These are phyloP conservation scores for Mugil cephalus DNA, from an alignment of 2,113 vertebrate species.

Conservation along the genomic window DNA sequence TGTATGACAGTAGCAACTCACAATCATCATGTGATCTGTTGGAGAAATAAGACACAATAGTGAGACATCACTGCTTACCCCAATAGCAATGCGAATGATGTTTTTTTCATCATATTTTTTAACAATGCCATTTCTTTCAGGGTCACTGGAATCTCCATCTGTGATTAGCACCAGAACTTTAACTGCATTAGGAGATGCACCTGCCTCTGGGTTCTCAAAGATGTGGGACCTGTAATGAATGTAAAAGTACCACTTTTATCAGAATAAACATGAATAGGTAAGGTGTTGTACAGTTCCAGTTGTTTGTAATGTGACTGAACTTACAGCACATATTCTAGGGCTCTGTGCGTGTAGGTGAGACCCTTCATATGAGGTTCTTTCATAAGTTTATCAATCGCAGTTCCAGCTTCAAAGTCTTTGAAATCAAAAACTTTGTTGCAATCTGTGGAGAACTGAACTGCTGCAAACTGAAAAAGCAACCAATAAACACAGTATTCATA, in stretches of 20 bases:
- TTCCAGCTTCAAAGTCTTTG: conserved; percentile 64
- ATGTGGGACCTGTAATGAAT: conserved; percentile 41
- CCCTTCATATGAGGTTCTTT: conserved; percentile 1
- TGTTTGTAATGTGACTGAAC: conserved; percentile 57
- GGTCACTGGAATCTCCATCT: conserved; percentile 80
- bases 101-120: conserved; percentile 2
- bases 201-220: conserved; percentile 62
- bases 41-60: no score
- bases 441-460: conserved; percentile 78
- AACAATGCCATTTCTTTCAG: accelerated
- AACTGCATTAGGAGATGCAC: conserved; percentile 78
- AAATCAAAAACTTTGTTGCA: conserved; percentile 82
- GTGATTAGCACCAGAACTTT: conserved; percentile 89
- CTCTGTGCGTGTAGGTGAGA: conserved; percentile 82
- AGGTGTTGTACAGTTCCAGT: background rate
- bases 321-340: conserved; percentile 82
- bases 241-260: background rate
- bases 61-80: conserved; percentile 65
- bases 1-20: no score
- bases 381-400: conserved; percentile 49
- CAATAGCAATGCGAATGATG: conserved; percentile 81
- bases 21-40: no score
- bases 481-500: no score
- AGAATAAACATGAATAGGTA: background rate
- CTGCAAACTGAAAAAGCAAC: conserved; percentile 83